Percentiles rank a stretch among this genome's conserved stretches.
phyloP scores from a whole-genome alignment of 2,113 vertebrate genomes.

The Gasterosteus nipponicus region DNA sequence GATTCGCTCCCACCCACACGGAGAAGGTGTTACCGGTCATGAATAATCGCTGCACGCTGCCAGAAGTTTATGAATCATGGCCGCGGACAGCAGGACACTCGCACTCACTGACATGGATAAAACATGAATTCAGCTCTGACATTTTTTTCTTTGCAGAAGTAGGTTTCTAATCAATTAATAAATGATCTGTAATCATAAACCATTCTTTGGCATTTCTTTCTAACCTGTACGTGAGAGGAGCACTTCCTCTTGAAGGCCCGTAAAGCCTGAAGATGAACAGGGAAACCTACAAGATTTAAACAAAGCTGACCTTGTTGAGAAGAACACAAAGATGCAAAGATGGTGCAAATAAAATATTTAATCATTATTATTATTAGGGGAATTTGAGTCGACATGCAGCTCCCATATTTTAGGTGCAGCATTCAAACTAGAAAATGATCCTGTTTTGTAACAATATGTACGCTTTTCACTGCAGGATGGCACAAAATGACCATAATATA shows the following conservation, averaged over 20 bases:
- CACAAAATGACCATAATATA: conserved; percentile 26
- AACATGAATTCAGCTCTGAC: neutral
- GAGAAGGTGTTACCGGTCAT: conserved; percentile 59
- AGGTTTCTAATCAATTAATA: neutral
- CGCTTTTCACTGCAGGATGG: conserved; percentile 11
- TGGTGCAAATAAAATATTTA: neutral
- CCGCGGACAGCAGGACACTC: conserved; percentile 31
- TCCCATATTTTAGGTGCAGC: conserved; percentile 8
- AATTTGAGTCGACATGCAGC: conserved; percentile 7
- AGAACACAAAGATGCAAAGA: neutral
- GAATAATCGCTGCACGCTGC: conserved; percentile 54
- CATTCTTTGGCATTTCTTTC: neutral
- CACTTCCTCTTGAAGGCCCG: neutral
- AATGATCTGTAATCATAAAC: neutral
- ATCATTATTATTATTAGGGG: neutral
- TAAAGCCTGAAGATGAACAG: neutral
- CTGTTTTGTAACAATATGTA: conserved; percentile 19
- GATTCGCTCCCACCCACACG: conserved; percentile 59
- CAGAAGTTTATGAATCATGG: conserved; percentile 66
- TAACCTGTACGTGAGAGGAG: neutral
- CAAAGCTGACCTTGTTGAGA: conserved; percentile 6
- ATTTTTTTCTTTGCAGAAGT: neutral
- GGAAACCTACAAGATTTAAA: neutral
- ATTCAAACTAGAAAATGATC: neutral
- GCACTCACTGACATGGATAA: conserved; percentile 24